A percentile compares a stretch with the other conserved stretches of the same genome.
These are phyloP conservation scores for Lithosia quadra DNA, from an alignment of 2,888 invertebrate species.

Conservation along the genomic window DNA sequence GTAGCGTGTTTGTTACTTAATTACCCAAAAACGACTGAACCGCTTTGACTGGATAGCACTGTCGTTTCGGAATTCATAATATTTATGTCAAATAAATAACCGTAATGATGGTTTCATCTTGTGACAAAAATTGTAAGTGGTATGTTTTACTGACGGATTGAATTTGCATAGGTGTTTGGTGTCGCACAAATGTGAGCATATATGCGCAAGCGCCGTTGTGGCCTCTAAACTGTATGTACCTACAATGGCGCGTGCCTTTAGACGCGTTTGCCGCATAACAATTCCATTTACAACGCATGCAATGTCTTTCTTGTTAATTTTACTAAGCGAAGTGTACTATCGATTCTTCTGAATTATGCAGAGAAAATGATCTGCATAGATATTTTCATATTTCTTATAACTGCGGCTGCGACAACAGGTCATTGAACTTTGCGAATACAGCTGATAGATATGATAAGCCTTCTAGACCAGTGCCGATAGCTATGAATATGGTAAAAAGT, in stretches of 20 bases:
- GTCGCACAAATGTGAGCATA: conserved; percentile 51
- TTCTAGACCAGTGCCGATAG: too few species aligned
- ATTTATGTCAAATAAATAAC: not conserved
- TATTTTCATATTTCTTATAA: not conserved
- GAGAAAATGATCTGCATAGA: not conserved
- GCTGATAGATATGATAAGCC: conserved; percentile 10
- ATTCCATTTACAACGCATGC: conserved; percentile 58
- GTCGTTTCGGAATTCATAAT: not conserved
- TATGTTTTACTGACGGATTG: conserved; percentile 38
- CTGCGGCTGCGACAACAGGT: not conserved
- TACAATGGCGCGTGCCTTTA: conserved; percentile 73
- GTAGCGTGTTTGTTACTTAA: not conserved
- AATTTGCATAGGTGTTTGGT: conserved; percentile 51
- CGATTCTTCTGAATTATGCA: not conserved
- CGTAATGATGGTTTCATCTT: not conserved
- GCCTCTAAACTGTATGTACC: conserved; percentile 55
- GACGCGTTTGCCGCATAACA: conserved; percentile 72
- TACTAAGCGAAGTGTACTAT: conserved; percentile 21
- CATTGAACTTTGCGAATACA: conserved; percentile 3
- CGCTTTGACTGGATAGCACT: not conserved
- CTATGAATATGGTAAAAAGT: too few species aligned
- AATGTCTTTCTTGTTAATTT: conserved; percentile 54
- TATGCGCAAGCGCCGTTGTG: conserved; percentile 55
- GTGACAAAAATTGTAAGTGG: not conserved
- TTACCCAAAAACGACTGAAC: not conserved